Conservation (phyloP, 2,797 vertebrate genomes). For the Tauraco hartlaubi region DNA sequence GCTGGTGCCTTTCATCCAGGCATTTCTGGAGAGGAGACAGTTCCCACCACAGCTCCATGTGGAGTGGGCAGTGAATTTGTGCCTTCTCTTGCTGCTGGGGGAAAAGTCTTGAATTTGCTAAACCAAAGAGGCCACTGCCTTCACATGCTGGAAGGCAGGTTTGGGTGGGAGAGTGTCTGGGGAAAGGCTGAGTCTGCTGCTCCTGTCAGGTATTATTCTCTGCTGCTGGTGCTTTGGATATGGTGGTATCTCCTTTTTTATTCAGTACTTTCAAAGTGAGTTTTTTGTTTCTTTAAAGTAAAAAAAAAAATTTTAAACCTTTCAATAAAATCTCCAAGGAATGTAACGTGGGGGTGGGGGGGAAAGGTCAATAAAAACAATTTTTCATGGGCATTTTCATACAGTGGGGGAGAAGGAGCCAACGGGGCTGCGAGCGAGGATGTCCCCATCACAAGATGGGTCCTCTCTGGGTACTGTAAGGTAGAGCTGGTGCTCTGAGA, state of each 20-base stretch:
- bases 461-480: not conserved
- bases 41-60: not conserved
- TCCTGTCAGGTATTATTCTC: not conserved
- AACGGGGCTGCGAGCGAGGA: fast-evolving
- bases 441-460: not conserved
- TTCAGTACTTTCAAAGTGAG: not conserved
- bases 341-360: too few species aligned
- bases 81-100: not conserved
- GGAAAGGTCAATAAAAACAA: not conserved
- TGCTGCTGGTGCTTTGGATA: not conserved
- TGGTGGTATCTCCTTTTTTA: not conserved
- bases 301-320: too few species aligned
- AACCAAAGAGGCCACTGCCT: not conserved
- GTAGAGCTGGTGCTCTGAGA: not conserved
- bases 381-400: not conserved
- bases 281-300: too few species aligned
- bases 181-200: not conserved
- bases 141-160: not conserved
- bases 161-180: not conserved
- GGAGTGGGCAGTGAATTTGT: not conserved
- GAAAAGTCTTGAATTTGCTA: not conserved
- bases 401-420: not conserved
- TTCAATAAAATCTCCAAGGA: too few species aligned
- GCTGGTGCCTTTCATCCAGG: not conserved
- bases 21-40: not conserved